Percentiles rank a stretch among this genome's conserved stretches.
These are phyloP conservation scores for Eudasyphora cyanicolor DNA, from an alignment of 2,888 invertebrate genomes.

Conservation along the genomic window DNA sequence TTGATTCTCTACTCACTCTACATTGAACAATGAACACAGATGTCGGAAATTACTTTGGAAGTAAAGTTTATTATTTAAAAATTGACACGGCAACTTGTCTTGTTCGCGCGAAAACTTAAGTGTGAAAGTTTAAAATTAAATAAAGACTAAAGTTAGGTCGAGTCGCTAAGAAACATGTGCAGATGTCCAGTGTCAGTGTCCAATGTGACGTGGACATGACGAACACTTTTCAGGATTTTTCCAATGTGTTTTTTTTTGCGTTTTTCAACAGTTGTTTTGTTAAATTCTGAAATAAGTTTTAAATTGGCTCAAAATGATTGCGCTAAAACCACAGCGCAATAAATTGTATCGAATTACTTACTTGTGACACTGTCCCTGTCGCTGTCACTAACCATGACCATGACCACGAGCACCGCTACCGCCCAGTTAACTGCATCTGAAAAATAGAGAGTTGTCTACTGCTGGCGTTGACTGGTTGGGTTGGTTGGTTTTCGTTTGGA, in stretches of 20 bases:
- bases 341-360: background rate
- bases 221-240: too few species aligned
- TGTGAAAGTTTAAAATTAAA: background rate
- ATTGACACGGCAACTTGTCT: background rate
- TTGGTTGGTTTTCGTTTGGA: background rate
- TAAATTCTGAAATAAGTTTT: background rate
- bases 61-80: slow-evolving; percentile 19
- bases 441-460: background rate
- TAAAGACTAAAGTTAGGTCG: background rate
- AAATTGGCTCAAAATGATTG: slow-evolving; percentile 12
- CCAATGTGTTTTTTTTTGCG: too few species aligned
- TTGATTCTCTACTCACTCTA: background rate
- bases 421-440: slow-evolving; percentile 3
- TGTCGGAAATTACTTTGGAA: slow-evolving; percentile 16
- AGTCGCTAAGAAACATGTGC: too few species aligned
- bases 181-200: too few species aligned
- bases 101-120: background rate
- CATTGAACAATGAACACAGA: background rate
- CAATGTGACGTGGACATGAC: too few species aligned
- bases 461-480: background rate
- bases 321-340: slow-evolving; percentile 13
- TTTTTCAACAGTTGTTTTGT: too few species aligned
- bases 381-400: background rate
- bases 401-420: background rate
- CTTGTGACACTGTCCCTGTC: background rate